Base-by-base conservation (phyloP, 2,113 vertebrate species). In the Mixornis gularis region DNA sequence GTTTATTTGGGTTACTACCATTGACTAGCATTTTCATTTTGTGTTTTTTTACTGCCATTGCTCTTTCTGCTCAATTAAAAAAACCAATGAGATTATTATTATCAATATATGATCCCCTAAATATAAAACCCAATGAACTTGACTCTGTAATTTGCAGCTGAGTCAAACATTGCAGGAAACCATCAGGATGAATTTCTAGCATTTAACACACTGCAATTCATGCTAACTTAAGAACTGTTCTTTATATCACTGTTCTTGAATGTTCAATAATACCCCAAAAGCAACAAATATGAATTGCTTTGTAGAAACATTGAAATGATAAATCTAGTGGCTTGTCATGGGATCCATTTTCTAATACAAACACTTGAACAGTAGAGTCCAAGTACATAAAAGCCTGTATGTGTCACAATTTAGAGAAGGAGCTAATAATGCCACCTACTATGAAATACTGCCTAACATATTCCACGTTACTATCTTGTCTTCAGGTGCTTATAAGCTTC, bases 1-100 rank as follows among this genome's bases (percentile, higher is more conserved):
- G 70, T 90, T 93, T 95, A 79, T 92, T 84, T 96, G 73, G 15
- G n/a, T 89, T 92, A 41, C 51, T 25, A 59, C 13, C 46, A 65
- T 4, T 85, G 79, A 69, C 26, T 63, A 86, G 30, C 52, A 74
- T 30, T 59, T 64, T n/a, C 17, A 5, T 52, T 72, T 36, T 52
- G 65, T 73, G 38, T 56, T 36, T 53, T 46, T 85, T n/a, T 6
- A 72, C 41, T 76, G 48, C 24, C 32, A 69, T 64, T 40, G 32
- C 14, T 89, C 71, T 82, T 79, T n/a, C 1, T 62, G 43, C 69
- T 58, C 73, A 62, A 76, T 63, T 87, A 0, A 60, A 84, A 95
- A 76, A 74, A 49, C 26, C 58, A 69, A 8, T 13, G 41, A 77
- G 36, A 79, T 78, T 1, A 87, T 76, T 72, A 51, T 8, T 8